Base-by-base conservation (phyloP, 2,113 vertebrate species). In the Mormoops blainvillei region DNA sequence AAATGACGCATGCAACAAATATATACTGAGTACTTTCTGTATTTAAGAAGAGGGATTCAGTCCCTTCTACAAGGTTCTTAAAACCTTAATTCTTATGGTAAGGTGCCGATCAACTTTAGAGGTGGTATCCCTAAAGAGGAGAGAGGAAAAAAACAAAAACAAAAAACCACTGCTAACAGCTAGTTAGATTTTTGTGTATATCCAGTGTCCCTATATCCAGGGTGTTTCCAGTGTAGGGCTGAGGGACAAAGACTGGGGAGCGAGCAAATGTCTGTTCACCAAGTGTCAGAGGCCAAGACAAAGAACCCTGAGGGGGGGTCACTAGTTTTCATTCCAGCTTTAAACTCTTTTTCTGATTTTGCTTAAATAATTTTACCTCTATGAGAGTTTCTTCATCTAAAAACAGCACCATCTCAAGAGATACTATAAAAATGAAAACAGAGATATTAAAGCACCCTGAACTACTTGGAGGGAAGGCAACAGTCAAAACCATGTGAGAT, bases 301-400 rank as follows among this genome's bases (percentile, higher is more conserved):
- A 38, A 52, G 86, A 96, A 8, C 43, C 38, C 52, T 77, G 50
- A 36, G 1, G 50, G 38, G 74, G 43, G 68, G 16, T 87, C 74
- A n/a, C 43, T 33, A 67, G 31, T 78, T 48, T 91, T 71, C 28
- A 56, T 81, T 63, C 20, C 18, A 83, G 28, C 38, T 80, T 61
- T 89, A 48, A 68, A 36, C 26, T 82, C 31, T 77, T 54, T 36
- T n/a, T 73, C 33, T 54, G 24, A 68, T 71, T 89, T 93, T 73
- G 68, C 24, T 76, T 76, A 65, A 94, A 67, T 92, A 52, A 85
- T 78, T 92, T 94, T 68, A 63, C 22, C 33, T 54, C 95, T 84
- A n/a, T 85, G 61, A 65, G 83, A 48, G 12, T 93, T 76, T 89
- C 31, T 86, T 11, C 56, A 36, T 80, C n/a, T 88, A 45, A 95